These are phyloP conservation scores for Rhopalosiphum padi DNA, from an alignment of 1,140 invertebrate genomes.

Conservation along the genomic window DNA sequence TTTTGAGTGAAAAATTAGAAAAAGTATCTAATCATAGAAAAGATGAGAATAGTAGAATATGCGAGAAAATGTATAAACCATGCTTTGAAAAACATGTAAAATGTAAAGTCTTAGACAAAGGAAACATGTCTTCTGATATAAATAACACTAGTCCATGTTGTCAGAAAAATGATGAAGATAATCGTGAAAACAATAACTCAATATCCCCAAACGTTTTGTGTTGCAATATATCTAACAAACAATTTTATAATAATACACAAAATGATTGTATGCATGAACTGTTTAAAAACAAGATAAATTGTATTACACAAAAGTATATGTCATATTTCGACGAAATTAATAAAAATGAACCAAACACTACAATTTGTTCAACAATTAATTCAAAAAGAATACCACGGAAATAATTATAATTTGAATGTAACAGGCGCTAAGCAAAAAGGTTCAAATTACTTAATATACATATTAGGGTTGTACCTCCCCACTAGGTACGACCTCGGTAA, in stretches of 20 bases:
- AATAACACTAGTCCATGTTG: not conserved
- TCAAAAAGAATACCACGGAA: not conserved
- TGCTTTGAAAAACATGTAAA: not conserved
- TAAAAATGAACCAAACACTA: not conserved
- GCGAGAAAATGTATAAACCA: not conserved
- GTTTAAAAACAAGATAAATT: not conserved
- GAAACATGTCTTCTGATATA: not conserved
- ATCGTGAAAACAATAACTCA: not conserved
- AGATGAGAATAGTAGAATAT: not conserved
- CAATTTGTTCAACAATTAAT: not conserved
- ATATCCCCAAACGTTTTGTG: not conserved
- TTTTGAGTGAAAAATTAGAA: not conserved
- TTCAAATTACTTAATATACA: not conserved
- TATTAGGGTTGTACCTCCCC: too few species aligned
- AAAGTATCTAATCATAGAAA: not conserved
- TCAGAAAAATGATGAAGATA: not conserved
- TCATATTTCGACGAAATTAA: not conserved
- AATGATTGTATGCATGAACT: not conserved
- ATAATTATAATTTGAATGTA: not conserved
- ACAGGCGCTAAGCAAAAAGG: not conserved
- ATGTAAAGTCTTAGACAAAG: not conserved
- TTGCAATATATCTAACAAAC: not conserved
- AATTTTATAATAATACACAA: not conserved
- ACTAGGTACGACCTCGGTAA: too few species aligned
- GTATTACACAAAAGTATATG: not conserved